Percentiles rank a stretch among this genome's conserved stretches.
phyloP scores from a whole-genome alignment of 2,113 vertebrate genomes.

The Nesospiza acunhae region DNA sequence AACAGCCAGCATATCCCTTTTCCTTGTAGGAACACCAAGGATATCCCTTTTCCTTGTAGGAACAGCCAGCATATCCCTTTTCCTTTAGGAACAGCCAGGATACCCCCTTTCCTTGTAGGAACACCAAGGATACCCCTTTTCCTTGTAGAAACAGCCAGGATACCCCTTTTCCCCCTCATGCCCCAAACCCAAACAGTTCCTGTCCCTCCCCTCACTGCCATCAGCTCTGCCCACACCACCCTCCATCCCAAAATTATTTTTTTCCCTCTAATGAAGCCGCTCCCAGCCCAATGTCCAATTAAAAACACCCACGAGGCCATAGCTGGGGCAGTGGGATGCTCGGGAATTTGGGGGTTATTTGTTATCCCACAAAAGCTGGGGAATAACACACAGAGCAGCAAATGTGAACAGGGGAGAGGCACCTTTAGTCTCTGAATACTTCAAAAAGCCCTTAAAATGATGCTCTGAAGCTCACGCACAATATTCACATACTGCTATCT shows the following conservation, averaged over 20 bases:
- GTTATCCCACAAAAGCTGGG: background rate
- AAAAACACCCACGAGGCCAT: background rate
- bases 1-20: fast-evolving
- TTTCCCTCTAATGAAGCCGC: background rate
- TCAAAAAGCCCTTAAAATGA: background rate
- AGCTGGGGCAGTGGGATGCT: background rate
- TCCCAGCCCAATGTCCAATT: background rate
- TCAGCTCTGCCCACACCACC: background rate
- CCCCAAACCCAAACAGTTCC: background rate
- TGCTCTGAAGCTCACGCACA: background rate
- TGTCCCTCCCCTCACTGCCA: background rate
- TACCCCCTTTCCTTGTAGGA: background rate
- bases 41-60: background rate
- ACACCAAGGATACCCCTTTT: background rate
- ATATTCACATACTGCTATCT: fast-evolving
- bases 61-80: background rate
- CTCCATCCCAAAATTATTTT: background rate
- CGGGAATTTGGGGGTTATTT: background rate
- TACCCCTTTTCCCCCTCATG: background rate
- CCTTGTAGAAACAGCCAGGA: background rate
- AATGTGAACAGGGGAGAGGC: background rate
- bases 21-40: background rate
- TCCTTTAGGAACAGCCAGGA: background rate
- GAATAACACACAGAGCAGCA: background rate
- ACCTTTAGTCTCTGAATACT: background rate